These are phyloP conservation scores for Drosophila quinaria DNA, from an alignment of 2,888 invertebrate genomes.

Conservation along the genomic window DNA sequence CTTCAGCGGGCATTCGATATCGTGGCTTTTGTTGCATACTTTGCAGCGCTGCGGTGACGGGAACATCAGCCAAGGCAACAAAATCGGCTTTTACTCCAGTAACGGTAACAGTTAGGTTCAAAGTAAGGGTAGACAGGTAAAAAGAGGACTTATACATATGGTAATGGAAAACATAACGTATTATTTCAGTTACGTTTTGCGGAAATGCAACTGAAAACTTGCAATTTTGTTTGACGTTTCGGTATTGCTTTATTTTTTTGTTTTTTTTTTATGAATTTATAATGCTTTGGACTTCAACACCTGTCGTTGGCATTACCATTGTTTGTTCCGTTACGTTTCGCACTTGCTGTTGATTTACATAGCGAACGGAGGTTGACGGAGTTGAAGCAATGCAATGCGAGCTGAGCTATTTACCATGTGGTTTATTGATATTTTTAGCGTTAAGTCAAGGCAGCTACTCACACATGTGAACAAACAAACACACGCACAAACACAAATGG, in stretches of 20 bases:
- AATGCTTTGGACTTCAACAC: slow-evolving; percentile 74
- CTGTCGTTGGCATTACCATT: slow-evolving; percentile 57
- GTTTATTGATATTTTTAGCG: slow-evolving; percentile 73
- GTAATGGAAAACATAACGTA: slow-evolving; percentile 50
- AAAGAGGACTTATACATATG: not conserved
- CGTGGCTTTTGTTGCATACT: slow-evolving; percentile 69
- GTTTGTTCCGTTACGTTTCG: slow-evolving; percentile 27
- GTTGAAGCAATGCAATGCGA: slow-evolving; percentile 7
- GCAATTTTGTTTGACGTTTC: slow-evolving; percentile 79
- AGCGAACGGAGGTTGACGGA: slow-evolving; percentile 11
- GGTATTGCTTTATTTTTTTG: slow-evolving; percentile 50
- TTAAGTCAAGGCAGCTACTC: slow-evolving; percentile 35
- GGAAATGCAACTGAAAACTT: slow-evolving; percentile 80
- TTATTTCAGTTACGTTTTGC: slow-evolving; percentile 78
- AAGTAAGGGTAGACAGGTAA: slow-evolving; percentile 1
- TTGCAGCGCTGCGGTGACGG: slow-evolving; percentile 47
- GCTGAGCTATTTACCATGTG: slow-evolving; percentile 57
- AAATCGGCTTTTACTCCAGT: slow-evolving; percentile 11
- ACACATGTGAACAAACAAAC: slow-evolving; percentile 14
- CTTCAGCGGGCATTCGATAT: slow-evolving; percentile 63
- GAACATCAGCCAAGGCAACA: slow-evolving; percentile 8
- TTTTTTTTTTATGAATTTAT: slow-evolving; percentile 70
- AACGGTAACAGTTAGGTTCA: not conserved
- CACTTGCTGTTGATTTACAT: slow-evolving; percentile 48
- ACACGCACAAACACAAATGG: slow-evolving; percentile 17